Base-by-base conservation (phyloP, 2,888 invertebrate species). In the Lepidocyrtoides sp. region DNA sequence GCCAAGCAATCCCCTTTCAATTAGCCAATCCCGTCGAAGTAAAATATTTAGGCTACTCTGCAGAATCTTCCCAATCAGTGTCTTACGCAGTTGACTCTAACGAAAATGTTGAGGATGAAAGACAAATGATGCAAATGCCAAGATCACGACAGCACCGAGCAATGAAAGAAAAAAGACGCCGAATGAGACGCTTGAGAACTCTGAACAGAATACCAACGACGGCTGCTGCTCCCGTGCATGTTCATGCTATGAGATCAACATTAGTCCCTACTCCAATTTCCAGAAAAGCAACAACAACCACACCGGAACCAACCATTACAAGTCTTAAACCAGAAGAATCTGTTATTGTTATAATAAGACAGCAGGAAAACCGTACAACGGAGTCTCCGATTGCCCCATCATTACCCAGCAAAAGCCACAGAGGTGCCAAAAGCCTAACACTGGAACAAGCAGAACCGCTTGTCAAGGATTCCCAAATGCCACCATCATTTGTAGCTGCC, bases 131-230 rank as follows among this genome's bases (percentile, higher is more conserved):
- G 14, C 36, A 44, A 79, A 23, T 44, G 20, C 90, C 79, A 63
- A 48, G 54, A 57, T 66, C 85, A 57, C 87, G 86, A 12, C 86
- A 91, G 20, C 20, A 86, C 60, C 91, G 86, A 26, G 81, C 69
- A 20, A 89, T 86, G 85, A 92, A 92, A 66, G 92, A 89, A 26
- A 85, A 92, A 36, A 36, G 92, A 57, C 84, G 92, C 14, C 5
- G 89, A 51, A 29, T 82, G 92, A 51, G 92, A 72, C 79, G 89
- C 23, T 57, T 92, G 5, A 17, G 89, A 57, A 92, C 89, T 63
- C 14, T 85, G 20, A 91, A 85, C 44, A 82, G 66, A 20, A 23
- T 48, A 17, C 69, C 82, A 57, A 72, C 81, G 12, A 0, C 69
- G 44, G 3, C 36, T 36, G 36, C 7, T 36, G 36, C 63, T 32